Evolutionary conservation across 64 coral and sea anemone genomes (phyloP), one percentile per base, ranked within the genome.

Genomic region (Actinia tenebrosa): DNA sequence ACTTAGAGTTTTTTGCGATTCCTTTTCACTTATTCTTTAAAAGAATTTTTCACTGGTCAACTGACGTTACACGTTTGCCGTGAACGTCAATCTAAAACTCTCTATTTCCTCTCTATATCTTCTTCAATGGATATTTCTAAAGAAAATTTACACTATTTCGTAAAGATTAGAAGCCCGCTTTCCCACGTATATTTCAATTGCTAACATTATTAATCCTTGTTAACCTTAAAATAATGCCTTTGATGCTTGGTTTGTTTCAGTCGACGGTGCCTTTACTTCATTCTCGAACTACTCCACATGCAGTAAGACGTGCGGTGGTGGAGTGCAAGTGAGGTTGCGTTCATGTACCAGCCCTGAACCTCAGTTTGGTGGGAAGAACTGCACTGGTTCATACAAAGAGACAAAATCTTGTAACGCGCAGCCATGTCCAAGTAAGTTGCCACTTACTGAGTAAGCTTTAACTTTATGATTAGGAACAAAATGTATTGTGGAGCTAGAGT

Each of bases 231-330:
- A 58, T 16, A 58, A 58, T 58, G 13, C 56, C 15, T 14, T 7
- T 7, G 56, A 16, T 58, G 56, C 7, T 16, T 10, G 56, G 5
- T 44, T 53, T 87, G 45, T 88, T 61, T 22, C 3, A 96, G 94
- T 96, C 18, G 94, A 96, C 87, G 94, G 94, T n/a, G 94, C 83
- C 4, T 96, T 96, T 19, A 93, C 91, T 14, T 84, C 91, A 0
- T 96, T 66, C 71, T 53, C 94, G 5, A 93, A 93, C 69, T 96
- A 93, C 91, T 96, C 94, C 0, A 85, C 86, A 17, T 96, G 94
- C 26, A 96, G 91, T 30, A 96, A 93, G 55, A 96, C 94, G 2
- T 96, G 94, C 80, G 91, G 87, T 25, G 91, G 88, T n/a, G 94
- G 94, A 16, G 85, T 37, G 5, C 94, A 96, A 63, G 79, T 89